Conservation (phyloP, 2,797 vertebrate species). For the Epinephelus coioides region DNA sequence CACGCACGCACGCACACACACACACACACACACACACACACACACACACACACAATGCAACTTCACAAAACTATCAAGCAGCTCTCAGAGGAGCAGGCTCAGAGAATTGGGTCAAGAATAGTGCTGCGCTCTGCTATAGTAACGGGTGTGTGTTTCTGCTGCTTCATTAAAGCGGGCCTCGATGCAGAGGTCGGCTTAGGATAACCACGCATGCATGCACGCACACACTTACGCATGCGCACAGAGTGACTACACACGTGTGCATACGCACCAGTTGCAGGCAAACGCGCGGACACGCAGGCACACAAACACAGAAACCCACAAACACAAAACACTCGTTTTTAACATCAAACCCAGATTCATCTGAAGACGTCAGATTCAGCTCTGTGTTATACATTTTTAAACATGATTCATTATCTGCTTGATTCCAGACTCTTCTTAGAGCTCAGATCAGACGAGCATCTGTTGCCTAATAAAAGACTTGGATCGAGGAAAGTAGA, state of each 20-base stretch:
- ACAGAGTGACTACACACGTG: neutral
- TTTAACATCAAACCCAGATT: slow-evolving; percentile 47
- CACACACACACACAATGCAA: slow-evolving; percentile 44
- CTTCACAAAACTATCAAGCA: slow-evolving; percentile 70
- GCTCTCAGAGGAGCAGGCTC: slow-evolving; percentile 66
- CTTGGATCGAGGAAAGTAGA: slow-evolving; percentile 19
- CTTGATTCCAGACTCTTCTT: slow-evolving; percentile 51
- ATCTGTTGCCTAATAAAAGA: slow-evolving; percentile 55
- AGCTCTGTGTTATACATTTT: slow-evolving; percentile 48
- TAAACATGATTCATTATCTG: slow-evolving; percentile 57
- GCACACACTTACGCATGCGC: neutral
- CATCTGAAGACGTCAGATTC: slow-evolving; percentile 30
- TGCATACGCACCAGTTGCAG: neutral
- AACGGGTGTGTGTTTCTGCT: slow-evolving; percentile 58
- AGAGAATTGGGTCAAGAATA: slow-evolving; percentile 78
- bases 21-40: slow-evolving; percentile 33
- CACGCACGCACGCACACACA: too few species aligned
- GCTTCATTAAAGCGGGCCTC: slow-evolving; percentile 66
- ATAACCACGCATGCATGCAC: slow-evolving; percentile 43
- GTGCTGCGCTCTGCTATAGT: slow-evolving; percentile 68
- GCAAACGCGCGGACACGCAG: slow-evolving; percentile 1
- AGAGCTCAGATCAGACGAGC: slow-evolving; percentile 53
- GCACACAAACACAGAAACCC: too few species aligned
- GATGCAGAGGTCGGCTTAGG: slow-evolving; percentile 63
- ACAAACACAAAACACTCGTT: slow-evolving; percentile 24